Evolutionary conservation across 1,140 invertebrate genomes (phyloP).

Genomic region (Megathymus violae): DNA sequence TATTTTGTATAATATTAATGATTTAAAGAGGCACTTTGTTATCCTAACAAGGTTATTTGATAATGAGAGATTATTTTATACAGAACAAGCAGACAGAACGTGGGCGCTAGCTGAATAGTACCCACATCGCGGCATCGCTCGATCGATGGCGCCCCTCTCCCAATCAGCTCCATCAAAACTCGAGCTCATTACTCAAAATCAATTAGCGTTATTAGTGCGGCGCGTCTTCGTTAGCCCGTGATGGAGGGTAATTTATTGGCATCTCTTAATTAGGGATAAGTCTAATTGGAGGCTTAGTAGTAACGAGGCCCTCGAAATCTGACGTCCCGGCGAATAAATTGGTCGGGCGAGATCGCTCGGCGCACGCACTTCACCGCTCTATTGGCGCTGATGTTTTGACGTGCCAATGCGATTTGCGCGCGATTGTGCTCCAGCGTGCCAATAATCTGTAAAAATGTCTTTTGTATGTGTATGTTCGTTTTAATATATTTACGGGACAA

Average conservation of each 20-base stretch:
- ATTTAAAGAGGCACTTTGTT: neutral
- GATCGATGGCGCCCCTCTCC: slow-evolving; percentile 65
- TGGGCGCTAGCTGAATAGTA: slow-evolving; percentile 19
- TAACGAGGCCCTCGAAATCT: slow-evolving; percentile 83
- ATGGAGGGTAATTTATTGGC: slow-evolving; percentile 85
- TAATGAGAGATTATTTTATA: too few relatives aligned
- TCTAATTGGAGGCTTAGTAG: slow-evolving; percentile 85
- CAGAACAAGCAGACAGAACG: neutral
- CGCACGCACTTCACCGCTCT: slow-evolving; percentile 62
- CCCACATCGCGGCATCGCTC: slow-evolving; percentile 34
- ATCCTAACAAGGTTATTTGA: too few relatives aligned
- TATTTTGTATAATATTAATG: neutral
- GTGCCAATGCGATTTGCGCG: slow-evolving; percentile 52
- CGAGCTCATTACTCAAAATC: slow-evolving; percentile 83
- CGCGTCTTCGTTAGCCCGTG: slow-evolving; percentile 83
- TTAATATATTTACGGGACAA: neutral
- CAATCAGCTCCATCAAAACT: slow-evolving; percentile 81
- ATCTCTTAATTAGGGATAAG: slow-evolving; percentile 85
- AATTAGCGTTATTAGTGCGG: slow-evolving; percentile 83
- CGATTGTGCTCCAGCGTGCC: slow-evolving; percentile 40
- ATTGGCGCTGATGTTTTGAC: slow-evolving; percentile 70
- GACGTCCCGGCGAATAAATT: slow-evolving; percentile 81
- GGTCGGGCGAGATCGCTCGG: slow-evolving; percentile 63
- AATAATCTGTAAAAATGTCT: slow-evolving; percentile 7
- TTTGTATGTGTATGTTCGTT: neutral